phyloP scores from a whole-genome alignment of 2,888 invertebrate genomes.

The Anagyrus pseudococci region DNA sequence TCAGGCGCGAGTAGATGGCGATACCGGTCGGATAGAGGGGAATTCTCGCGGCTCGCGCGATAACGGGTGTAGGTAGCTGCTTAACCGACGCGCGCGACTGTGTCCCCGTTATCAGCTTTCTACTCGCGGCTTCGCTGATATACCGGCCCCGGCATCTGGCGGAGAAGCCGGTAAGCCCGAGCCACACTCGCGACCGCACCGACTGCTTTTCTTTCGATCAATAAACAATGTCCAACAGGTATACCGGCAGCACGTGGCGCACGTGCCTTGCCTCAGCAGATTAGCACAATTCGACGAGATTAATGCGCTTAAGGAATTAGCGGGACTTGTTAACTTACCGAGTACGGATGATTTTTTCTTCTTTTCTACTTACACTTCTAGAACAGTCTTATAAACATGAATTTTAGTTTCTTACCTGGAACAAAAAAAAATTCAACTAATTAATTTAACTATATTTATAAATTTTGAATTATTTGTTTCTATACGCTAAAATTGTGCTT shows the following conservation, averaged over 20 bases:
- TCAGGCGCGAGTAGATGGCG: slow-evolving; percentile 49
- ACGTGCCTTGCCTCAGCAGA: too few species aligned
- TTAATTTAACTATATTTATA: too few species aligned
- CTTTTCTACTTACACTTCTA: neutral
- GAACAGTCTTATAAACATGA: too few species aligned
- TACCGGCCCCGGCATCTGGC: slow-evolving; percentile 41
- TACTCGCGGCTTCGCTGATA: neutral
- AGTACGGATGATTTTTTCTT: neutral
- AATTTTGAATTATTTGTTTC: too few species aligned
- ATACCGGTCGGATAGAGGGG: slow-evolving; percentile 49
- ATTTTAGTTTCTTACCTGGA: too few species aligned
- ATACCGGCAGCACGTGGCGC: slow-evolving; percentile 4
- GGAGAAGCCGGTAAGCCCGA: slow-evolving; percentile 24
- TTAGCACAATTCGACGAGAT: too few species aligned
- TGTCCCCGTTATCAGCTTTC: slow-evolving; percentile 22
- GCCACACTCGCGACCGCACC: neutral
- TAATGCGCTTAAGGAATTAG: too few species aligned
- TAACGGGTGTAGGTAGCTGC: slow-evolving; percentile 39
- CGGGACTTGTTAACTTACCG: neutral
- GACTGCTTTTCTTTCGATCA: slow-evolving; percentile 19
- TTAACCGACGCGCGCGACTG: slow-evolving; percentile 39
- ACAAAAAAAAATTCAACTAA: too few species aligned
- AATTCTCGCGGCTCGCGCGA: slow-evolving; percentile 28
- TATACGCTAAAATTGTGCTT: too few species aligned
- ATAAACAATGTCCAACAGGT: slow-evolving; percentile 37